Evolutionary conservation across 2,888 invertebrate species (phyloP), one percentile per base, ranked within the genome.

Genomic region (Amphiduros pacificus): DNA sequence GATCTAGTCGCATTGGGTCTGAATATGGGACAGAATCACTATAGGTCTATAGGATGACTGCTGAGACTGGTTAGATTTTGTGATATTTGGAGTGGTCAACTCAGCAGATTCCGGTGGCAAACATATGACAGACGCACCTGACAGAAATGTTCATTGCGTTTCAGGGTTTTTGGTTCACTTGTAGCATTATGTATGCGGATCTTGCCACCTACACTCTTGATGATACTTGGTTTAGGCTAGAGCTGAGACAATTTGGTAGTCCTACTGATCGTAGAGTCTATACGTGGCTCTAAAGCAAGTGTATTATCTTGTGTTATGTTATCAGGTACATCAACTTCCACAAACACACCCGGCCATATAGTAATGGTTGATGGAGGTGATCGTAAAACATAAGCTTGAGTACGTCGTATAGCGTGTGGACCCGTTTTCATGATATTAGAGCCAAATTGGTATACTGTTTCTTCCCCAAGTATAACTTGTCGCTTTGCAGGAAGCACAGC

Each of bases 401-500:
- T 51, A 26, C 51, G 51, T 24, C 26, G n/a, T n/a, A n/a, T n/a
- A n/a, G n/a, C n/a, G n/a, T n/a, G n/a, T n/a, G n/a, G n/a, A n/a
- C n/a, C n/a, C n/a, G n/a, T n/a, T n/a, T n/a, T n/a, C n/a, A n/a
- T n/a, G n/a, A n/a, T n/a, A n/a, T n/a, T n/a, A n/a, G n/a, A n/a
- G n/a, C n/a, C n/a, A n/a, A n/a, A n/a, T n/a, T n/a, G n/a, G n/a
- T n/a, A n/a, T n/a, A n/a, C n/a, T 5, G 24, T 9, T 24, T 24
- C 51, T 24, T 51, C 28, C n/a, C 51, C 22, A 6, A 51, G 9
- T 22, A 22, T 22, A 14, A 68, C 59, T 52, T 61, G 51, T 27
- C 61, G 62, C 41, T 62, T 65, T 17, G 65, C 60, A 3, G 67
- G 66, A 11, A 66, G 61, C 22, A 69, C 51, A 9, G 61, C 26